Evolutionary conservation across 2,113 vertebrate species (phyloP), one percentile per base, ranked within the genome.

Genomic region (Chaetops frenatus): DNA sequence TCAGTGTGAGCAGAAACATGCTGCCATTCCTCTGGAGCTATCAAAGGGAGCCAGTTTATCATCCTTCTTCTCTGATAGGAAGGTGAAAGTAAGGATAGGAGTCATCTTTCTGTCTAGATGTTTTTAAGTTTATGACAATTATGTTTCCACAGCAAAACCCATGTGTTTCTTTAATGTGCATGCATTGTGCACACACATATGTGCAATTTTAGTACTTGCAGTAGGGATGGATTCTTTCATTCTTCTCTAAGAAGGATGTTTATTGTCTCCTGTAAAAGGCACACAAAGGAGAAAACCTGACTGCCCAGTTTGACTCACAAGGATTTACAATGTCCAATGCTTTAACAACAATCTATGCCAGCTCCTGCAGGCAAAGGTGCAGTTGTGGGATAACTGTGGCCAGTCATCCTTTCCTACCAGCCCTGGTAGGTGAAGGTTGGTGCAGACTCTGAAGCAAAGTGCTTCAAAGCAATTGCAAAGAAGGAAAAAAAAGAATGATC

Each of bases 1-100:
- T 77, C 58, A 73, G 64, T 50, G 35, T 27, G 61, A 87, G 81
- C 57, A 91, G 90, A 89, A 96, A 40, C 48, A 31, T 12, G 31
- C 73, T 90, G 61, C 92, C 81, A 76, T 96, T 94, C 90, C 64
- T 81, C 92, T 95, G 73, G 35, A 93, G 27, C 70, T 91, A 9
- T 79, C 90, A 53, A 51, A 44, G 85, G 29, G 53, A 91, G 66
- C 50, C 31, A 76, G 48, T 67, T 58, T 44, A 64, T 57, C 40
- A 76, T 76, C 67, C 38, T 92, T 62, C 72, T 94, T 78, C 65
- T 85, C 90, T 76, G 53, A 36, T 13, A 48, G 40, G n/a, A 90
- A 82, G 62, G 54, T 1, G 0, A 79, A 80, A 57, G 42, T 80
- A 65, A 89, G 36, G 58, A 53, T 7, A 38, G 9, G 36, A 86